Conservation (phyloP, 2,797 vertebrate genomes). For the Dallia pectoralis region DNA sequence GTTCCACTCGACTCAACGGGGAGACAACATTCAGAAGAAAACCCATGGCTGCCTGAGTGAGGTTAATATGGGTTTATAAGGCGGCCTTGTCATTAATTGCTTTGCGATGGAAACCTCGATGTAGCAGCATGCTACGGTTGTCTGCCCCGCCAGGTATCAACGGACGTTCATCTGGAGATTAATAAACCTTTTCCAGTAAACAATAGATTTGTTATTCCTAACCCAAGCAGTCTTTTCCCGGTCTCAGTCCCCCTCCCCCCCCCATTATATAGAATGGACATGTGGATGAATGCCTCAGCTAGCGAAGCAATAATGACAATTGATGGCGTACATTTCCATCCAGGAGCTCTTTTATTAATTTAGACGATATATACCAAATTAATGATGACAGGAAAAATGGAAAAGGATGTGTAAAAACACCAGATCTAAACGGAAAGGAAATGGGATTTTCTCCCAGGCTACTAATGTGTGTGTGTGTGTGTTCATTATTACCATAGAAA, state of each 20-base stretch:
- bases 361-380: conserved; percentile 29
- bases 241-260: neutral
- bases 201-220: no score
- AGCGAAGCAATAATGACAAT: conserved; percentile 25
- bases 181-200: neutral
- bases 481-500: conserved; percentile 39
- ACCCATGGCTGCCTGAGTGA: conserved; percentile 34
- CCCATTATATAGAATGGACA: conserved; percentile 13
- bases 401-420: conserved; percentile 15
- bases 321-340: conserved; percentile 24
- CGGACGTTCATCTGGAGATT: neutral
- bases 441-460: conserved; percentile 18
- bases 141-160: conserved; percentile 19
- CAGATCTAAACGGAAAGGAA: conserved; percentile 15
- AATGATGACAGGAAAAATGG: conserved; percentile 21
- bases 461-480: neutral
- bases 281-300: conserved; percentile 21
- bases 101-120: conserved; percentile 31
- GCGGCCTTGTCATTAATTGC: conserved; percentile 41
- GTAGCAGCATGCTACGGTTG: neutral
- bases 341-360: conserved; percentile 11
- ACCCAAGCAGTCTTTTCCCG: neutral
- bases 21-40: conserved; percentile 47
- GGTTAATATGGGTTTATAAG: conserved; percentile 33
- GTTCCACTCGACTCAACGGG: conserved; percentile 31